Percentiles rank a stretch among this genome's conserved stretches.
Evolutionary conservation across 1,140 invertebrate species (phyloP).

Genomic region (Centruroides vittatus): DNA sequence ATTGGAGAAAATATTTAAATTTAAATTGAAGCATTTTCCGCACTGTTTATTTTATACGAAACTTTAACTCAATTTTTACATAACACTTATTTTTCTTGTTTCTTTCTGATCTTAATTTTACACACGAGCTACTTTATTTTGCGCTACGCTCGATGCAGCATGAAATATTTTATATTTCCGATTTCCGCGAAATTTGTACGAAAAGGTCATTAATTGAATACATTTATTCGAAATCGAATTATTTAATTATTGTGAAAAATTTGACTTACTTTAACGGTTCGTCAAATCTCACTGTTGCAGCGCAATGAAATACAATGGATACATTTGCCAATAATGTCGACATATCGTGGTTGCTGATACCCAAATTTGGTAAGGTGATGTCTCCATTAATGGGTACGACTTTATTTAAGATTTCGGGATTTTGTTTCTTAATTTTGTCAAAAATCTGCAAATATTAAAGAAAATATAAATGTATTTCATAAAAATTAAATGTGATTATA

Average conservation of each 20-base stretch:
- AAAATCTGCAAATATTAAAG: slow-evolving; percentile 7
- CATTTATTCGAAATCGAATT: neutral
- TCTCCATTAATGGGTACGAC: slow-evolving; percentile 78
- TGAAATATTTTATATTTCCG: neutral
- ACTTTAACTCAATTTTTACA: no score
- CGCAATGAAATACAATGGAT: slow-evolving; percentile 34
- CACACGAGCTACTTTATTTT: no score
- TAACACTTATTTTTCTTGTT: no score
- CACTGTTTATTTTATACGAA: no score
- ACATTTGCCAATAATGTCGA: slow-evolving; percentile 39
- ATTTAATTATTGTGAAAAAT: slow-evolving; percentile 2
- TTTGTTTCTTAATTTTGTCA: neutral
- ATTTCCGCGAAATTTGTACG: neutral
- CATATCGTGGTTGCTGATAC: slow-evolving; percentile 64
- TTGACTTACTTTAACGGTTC: slow-evolving; percentile 29
- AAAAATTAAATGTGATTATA: no score
- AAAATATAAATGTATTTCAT: no score
- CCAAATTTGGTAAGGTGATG: slow-evolving; percentile 72
- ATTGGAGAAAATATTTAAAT: no score
- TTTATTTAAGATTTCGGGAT: slow-evolving; percentile 35
- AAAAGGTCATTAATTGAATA: neutral
- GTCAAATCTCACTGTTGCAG: slow-evolving; percentile 36
- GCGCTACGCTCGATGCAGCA: no score
- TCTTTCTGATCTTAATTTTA: no score
- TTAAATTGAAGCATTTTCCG: no score